Evolutionary conservation across 2,888 invertebrate species (phyloP).

Genomic region (Coleophora flavipennella): DNA sequence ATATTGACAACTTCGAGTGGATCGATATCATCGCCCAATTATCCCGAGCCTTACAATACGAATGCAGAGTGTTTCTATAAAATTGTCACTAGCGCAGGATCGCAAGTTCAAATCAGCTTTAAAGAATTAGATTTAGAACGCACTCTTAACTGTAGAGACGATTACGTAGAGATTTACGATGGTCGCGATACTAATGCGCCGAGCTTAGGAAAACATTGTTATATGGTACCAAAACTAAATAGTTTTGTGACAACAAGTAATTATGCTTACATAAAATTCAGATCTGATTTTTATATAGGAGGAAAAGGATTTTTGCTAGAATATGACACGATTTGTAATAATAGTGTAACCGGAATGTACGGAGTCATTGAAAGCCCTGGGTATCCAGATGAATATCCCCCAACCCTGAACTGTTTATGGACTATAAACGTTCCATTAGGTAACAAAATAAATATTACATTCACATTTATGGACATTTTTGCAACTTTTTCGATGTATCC

Average conservation of each 20-base stretch:
- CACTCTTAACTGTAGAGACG: conserved; percentile 74
- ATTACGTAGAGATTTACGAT: conserved; percentile 80
- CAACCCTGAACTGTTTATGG: conserved; percentile 82
- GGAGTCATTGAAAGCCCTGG: conserved; percentile 91
- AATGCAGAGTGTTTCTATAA: conserved; percentile 86
- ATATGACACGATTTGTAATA: conserved; percentile 81
- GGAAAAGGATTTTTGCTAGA: conserved; percentile 85
- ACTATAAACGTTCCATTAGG: conserved; percentile 80
- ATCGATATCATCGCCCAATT: conserved; percentile 87
- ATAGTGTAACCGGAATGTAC: conserved; percentile 73
- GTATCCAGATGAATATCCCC: conserved; percentile 79
- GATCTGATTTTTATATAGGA: conserved; percentile 75
- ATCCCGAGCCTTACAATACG: conserved; percentile 82
- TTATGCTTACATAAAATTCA: conserved; percentile 79
- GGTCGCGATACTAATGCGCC: conserved; percentile 70
- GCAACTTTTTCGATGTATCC: conserved; percentile 1
- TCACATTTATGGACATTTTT: conserved; percentile 81
- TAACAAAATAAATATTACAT: conserved; percentile 84
- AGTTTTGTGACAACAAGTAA: conserved; percentile 75
- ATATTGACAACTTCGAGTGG: conserved; percentile 78
- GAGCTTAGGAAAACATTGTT: conserved; percentile 77
- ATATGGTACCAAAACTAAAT: conserved; percentile 39
- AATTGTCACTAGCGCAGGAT: conserved; percentile 81
- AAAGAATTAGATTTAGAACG: conserved; percentile 81
- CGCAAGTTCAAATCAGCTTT: conserved; percentile 76